Evolutionary conservation across 1,140 invertebrate species (phyloP).

Genomic region (Drosophila sturtevanti): DNA sequence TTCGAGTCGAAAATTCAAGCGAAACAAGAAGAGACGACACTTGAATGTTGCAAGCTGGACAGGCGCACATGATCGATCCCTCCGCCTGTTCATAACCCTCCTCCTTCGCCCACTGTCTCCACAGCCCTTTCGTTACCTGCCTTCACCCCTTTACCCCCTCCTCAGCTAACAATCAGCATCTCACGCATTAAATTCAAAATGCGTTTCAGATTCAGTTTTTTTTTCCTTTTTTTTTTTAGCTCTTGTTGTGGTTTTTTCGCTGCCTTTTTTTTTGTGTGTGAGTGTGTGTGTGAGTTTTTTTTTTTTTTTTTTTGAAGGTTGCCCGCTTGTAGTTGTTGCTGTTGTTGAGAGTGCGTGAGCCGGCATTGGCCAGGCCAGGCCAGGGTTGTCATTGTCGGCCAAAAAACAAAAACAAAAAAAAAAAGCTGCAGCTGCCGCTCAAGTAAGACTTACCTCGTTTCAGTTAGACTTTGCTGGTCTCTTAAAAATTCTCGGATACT

Average conservation of each 20-base stretch:
- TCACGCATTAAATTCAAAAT: conserved; percentile 75
- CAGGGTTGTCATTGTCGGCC: conserved; percentile 71
- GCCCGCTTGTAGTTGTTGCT: conserved; percentile 24
- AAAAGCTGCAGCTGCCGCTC: conserved; percentile 38
- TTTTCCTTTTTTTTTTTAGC: conserved; percentile 9
- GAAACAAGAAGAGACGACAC: conserved; percentile 57
- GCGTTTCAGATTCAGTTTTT: conserved; percentile 58
- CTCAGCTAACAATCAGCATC: conserved; percentile 11
- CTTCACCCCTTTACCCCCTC: not conserved
- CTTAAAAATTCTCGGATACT: conserved; percentile 28
- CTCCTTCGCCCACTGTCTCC: too few species aligned
- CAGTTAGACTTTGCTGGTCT: conserved; percentile 45
- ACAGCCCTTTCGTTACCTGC: not conserved
- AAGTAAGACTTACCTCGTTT: conserved; percentile 52
- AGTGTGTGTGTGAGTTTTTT: not conserved
- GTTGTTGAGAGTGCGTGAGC: conserved; percentile 48
- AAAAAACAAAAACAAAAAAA: conserved; percentile 46
- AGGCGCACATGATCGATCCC: conserved; percentile 61
- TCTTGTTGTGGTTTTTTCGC: too few species aligned
- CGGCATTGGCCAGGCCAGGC: conserved; percentile 47
- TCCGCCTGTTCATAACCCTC: not conserved
- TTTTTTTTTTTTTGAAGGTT: conserved; percentile 63
- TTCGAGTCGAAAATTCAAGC: conserved; percentile 38
- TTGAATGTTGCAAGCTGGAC: conserved; percentile 66
- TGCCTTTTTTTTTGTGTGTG: conserved; percentile 3